Base-by-base conservation (phyloP, 2,113 vertebrate species). In the Plectropomus leopardus region DNA sequence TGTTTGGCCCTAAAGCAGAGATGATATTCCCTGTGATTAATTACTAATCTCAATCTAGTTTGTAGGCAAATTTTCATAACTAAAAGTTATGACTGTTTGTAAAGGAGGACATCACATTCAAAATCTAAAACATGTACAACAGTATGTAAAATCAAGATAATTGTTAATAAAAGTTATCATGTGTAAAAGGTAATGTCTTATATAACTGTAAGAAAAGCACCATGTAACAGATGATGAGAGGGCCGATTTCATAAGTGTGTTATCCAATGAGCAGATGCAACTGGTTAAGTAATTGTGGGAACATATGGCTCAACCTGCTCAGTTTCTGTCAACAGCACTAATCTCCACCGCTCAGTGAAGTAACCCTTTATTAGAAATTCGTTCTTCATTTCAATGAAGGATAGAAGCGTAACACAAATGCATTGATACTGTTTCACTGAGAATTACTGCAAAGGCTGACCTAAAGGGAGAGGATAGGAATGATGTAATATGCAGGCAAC, bases 191-290 rank as follows among this genome's bases (percentile, higher is more conserved):
- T 48, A 47, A 69, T 10, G 36, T 71, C 42, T 87, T 83, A 70
- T 34, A 44, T 82, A 34, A 82, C 40, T 57, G 67, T 26, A 54
- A 30, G 14, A 57, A 42, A 47, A 54, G 10, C 34, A 16, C 76
- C 32, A 73, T 76, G 67, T 80, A 82, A 60, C 73, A 70, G 54
- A 65, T 58, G 36, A 54, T 11, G 58, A 72, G 61, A 80, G 57
- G 36, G 57, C 14, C 83, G 59, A 24, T 89, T 77, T 88, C 61
- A 54, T 88, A 85, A 92, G 59, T 68, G 79, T 70, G 42, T 88
- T 90, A 86, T 47, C 76, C 40, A 84, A 75, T 63, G 69, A 88
- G 76, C 88, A 91, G 90, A 91, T 92, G 88, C 57, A 70, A 53
- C 77, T 80, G 72, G 78, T 91, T 92, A 68, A 87, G 79, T 86